phyloP scores from a whole-genome alignment of 2,113 vertebrate species.

The Carollia perspicillata region DNA sequence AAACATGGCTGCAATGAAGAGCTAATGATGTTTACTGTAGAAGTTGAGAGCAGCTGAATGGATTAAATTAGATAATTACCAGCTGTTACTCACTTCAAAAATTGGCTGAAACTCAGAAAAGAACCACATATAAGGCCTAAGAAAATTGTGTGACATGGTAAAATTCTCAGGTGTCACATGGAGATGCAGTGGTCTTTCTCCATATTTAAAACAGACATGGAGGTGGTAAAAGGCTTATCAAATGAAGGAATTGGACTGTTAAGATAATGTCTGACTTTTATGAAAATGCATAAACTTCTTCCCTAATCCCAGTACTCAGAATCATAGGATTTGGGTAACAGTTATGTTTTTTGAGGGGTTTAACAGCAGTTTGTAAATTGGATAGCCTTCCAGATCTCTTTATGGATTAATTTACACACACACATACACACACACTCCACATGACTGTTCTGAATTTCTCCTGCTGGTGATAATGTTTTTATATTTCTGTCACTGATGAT shows the following conservation, averaged over 20 bases:
- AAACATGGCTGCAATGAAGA: constrained; percentile 22
- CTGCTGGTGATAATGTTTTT: not conserved
- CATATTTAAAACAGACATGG: not conserved
- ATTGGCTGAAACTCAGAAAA: constrained; percentile 26
- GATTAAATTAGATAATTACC: constrained; percentile 53
- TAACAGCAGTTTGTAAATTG: not conserved
- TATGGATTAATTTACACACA: not conserved
- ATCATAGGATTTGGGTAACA: constrained; percentile 8
- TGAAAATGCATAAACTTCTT: not conserved
- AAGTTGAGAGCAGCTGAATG: constrained; percentile 20
- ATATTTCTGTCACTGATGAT: not conserved
- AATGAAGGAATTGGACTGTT: not conserved
- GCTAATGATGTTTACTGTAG: not conserved
- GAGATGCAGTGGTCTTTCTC: not conserved
- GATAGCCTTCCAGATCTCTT: not conserved
- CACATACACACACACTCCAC: not conserved
- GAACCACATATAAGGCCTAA: not conserved
- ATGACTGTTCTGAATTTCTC: constrained; percentile 5
- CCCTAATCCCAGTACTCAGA: not conserved
- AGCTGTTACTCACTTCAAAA: constrained; percentile 39
- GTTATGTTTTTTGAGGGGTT: not conserved
- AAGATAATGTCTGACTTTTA: not conserved
- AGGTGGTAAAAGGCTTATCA: not conserved
- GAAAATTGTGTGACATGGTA: not conserved
- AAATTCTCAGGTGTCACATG: not conserved